Conservation (phyloP, 1,140 invertebrate species). For the Linepithema humile region DNA sequence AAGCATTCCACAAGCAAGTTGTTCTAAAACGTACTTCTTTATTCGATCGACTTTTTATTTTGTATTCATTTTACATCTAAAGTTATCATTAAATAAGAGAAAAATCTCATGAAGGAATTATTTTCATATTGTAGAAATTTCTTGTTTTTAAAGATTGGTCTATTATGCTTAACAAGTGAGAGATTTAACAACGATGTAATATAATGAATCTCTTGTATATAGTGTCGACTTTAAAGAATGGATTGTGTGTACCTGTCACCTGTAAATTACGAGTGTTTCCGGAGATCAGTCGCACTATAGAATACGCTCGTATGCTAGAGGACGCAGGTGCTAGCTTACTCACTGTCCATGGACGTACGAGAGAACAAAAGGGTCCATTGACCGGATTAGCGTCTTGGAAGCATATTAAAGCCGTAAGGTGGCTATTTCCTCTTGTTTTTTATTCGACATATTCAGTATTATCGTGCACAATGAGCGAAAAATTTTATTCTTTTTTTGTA, state of each 20-base stretch:
- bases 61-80: too few species aligned
- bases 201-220: conserved; percentile 1
- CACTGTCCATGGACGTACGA: conserved; percentile 97
- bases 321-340: conserved; percentile 95
- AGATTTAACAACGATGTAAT: neutral
- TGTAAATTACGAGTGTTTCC: conserved; percentile 98
- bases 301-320: conserved; percentile 98
- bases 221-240: conserved; percentile 84
- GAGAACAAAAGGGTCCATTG: conserved; percentile 97
- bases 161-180: too few species aligned
- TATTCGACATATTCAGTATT: neutral
- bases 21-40: too few species aligned
- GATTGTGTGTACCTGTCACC: conserved; percentile 94
- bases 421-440: conserved; percentile 55
- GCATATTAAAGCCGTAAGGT: conserved; percentile 96
- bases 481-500: neutral
- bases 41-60: too few species aligned
- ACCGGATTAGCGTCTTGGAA: conserved; percentile 98
- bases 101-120: too few species aligned
- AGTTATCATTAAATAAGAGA: too few species aligned
- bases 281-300: conserved; percentile 93
- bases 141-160: too few species aligned
- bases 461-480: neutral
- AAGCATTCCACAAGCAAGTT: too few species aligned
- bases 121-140: too few species aligned